Conservation (phyloP, 2,797 vertebrate species). For the Anomalospiza imberbis region DNA sequence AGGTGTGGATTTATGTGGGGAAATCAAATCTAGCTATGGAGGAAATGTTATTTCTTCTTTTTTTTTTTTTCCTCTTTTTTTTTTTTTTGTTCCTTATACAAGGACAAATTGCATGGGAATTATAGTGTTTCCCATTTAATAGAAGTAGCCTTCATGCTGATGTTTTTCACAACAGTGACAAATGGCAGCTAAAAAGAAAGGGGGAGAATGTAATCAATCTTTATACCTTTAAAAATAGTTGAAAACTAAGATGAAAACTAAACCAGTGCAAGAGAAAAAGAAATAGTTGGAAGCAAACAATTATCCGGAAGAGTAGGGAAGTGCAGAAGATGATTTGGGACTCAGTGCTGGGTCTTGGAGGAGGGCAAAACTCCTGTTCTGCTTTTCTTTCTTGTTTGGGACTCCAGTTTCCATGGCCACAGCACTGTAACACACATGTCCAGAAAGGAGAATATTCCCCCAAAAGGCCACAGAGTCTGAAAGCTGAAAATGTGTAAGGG, state of each 20-base stretch:
- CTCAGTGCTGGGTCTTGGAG: not conserved
- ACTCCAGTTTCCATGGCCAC: conserved; percentile 14
- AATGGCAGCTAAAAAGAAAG: conserved; percentile 66
- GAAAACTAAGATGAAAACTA: not conserved
- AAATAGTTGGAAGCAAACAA: not conserved
- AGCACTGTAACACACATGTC: not conserved
- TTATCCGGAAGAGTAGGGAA: not conserved
- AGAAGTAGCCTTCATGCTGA: conserved; percentile 63
- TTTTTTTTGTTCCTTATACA: not conserved
- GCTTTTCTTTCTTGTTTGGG: not conserved
- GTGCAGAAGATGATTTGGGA: not conserved
- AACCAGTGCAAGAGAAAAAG: not conserved
- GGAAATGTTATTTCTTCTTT: not conserved
- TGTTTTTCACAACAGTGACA: conserved; percentile 67
- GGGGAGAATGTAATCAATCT: conserved; percentile 66
- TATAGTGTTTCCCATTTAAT: conserved; percentile 56
- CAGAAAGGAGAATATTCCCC: not conserved
- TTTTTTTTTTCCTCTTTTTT: not conserved
- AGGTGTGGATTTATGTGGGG: conserved; percentile 39
- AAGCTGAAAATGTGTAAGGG: not conserved
- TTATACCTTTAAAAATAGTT: conserved; percentile 33
- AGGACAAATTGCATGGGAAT: conserved; percentile 51
- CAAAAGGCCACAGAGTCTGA: not conserved
- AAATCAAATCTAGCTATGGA: conserved; percentile 33
- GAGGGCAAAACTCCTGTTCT: not conserved